These are phyloP conservation scores for Parotocinclus haroldoi DNA, from an alignment of 2,797 vertebrate genomes.

Conservation along the genomic window DNA sequence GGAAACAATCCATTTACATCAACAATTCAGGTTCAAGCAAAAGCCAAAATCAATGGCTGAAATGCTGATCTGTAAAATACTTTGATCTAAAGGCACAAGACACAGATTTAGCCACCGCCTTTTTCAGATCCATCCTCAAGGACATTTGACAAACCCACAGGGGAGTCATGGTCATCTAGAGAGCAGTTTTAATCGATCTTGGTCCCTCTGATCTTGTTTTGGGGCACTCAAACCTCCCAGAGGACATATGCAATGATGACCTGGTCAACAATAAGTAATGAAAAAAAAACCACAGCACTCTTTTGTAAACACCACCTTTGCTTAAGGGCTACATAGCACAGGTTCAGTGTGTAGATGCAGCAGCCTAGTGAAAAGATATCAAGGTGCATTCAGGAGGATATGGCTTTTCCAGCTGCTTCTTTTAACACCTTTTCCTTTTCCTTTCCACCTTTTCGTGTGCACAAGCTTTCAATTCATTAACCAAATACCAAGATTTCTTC, in stretches of 20 bases:
- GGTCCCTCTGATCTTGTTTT: slow-evolving; percentile 29
- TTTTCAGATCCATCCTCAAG: neutral
- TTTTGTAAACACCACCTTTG: too few species aligned
- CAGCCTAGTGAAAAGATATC: slow-evolving; percentile 21
- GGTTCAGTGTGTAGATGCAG: neutral
- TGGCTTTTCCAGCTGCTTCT: too few species aligned
- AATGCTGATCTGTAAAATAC: neutral
- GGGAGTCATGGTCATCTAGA: slow-evolving; percentile 33
- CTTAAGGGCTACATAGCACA: slow-evolving; percentile 9
- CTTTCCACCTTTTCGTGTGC: too few species aligned
- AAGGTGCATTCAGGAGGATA: neutral
- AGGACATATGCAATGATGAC: slow-evolving; percentile 27
- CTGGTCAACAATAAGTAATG: slow-evolving; percentile 23
- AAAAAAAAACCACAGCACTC: too few species aligned
- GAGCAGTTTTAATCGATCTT: slow-evolving; percentile 36
- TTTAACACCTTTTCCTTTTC: too few species aligned
- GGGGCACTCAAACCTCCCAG: slow-evolving; percentile 39
- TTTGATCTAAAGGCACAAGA: neutral
- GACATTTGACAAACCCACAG: neutral
- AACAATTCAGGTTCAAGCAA: slow-evolving; percentile 1
- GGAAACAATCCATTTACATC: neutral
- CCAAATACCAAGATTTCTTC: too few species aligned
- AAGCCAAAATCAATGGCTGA: slow-evolving; percentile 6
- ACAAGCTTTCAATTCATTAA: too few species aligned
- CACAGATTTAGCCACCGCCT: neutral